A percentile compares a stretch with the other conserved stretches of the same genome.
phyloP scores from a whole-genome alignment of 2,113 vertebrate genomes.

The Panthera leo region DNA sequence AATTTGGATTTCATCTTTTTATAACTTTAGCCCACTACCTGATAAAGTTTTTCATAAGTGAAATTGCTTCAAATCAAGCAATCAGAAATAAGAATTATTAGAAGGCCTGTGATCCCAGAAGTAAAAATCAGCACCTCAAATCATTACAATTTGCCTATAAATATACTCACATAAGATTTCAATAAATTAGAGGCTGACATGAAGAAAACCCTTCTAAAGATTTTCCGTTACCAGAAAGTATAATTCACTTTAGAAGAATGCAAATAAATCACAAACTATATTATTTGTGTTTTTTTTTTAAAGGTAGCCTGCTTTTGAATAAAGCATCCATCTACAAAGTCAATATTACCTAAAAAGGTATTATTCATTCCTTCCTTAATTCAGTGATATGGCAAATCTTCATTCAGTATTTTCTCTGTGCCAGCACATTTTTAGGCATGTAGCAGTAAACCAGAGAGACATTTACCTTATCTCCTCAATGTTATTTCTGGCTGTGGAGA shows the following conservation, averaged over 20 bases:
- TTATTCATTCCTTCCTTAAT: not conserved
- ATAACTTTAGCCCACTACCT: not conserved
- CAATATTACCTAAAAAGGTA: not conserved
- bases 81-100: conserved; percentile 25
- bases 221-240: conserved; percentile 18
- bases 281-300: not conserved
- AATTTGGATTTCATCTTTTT: conserved; percentile 30
- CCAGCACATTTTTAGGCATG: not conserved
- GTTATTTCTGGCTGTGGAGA: not conserved
- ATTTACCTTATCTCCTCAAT: not conserved
- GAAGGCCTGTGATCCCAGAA: not conserved
- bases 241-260: conserved; percentile 41
- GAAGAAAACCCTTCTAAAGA: not conserved
- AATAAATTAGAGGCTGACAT: conserved; percentile 5
- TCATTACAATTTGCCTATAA: conserved; percentile 37
- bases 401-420: not conserved
- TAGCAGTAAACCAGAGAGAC: not conserved
- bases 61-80: not conserved
- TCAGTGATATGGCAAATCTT: not conserved
- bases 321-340: not conserved
- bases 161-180: not conserved
- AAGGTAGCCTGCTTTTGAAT: not conserved
- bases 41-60: not conserved
- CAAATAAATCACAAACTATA: conserved; percentile 18
- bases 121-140: not conserved